These are phyloP conservation scores for Mormyrus hasselquistii DNA, from an alignment of 2,797 vertebrate species.

Conservation along the genomic window DNA sequence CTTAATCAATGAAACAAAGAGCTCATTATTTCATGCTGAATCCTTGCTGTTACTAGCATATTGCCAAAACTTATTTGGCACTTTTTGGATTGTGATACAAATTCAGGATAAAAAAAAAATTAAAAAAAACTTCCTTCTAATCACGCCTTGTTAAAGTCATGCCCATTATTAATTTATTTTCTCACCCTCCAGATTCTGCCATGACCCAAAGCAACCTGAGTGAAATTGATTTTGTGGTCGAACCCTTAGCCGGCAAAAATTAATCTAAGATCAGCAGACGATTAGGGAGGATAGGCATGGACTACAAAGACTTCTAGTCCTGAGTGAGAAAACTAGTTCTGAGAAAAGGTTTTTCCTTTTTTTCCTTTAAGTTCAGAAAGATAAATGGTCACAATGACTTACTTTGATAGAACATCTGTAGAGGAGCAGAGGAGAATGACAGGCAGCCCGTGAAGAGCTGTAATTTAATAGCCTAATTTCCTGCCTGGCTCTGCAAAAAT, in stretches of 20 bases:
- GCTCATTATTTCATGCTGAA: not conserved
- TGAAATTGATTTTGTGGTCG: slow-evolving; percentile 89
- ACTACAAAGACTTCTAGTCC: slow-evolving; percentile 60
- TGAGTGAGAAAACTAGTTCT: slow-evolving; percentile 40
- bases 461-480: slow-evolving; percentile 96
- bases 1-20: not conserved
- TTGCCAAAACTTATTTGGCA: not conserved
- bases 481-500: slow-evolving; percentile 76
- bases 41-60: not conserved
- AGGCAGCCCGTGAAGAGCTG: slow-evolving; percentile 68
- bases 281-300: slow-evolving; percentile 60
- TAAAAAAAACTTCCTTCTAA: slow-evolving; percentile 34
- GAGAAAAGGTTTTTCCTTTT: slow-evolving; percentile 61
- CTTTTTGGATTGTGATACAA: not conserved
- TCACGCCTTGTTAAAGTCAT: slow-evolving; percentile 58
- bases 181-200: slow-evolving; percentile 59
- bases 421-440: slow-evolving; percentile 66
- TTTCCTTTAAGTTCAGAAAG: slow-evolving; percentile 68
- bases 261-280: slow-evolving; percentile 73
- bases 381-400: slow-evolving; percentile 82
- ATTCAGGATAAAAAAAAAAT: not conserved
- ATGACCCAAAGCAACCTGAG: slow-evolving; percentile 80
- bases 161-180: slow-evolving; percentile 78
- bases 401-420: slow-evolving; percentile 84
- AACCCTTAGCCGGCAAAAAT: slow-evolving; percentile 75